A percentile compares a stretch with the other conserved stretches of the same genome.
These are phyloP conservation scores for Gymnogyps californianus DNA, from an alignment of 2,113 vertebrate species.

Conservation along the genomic window DNA sequence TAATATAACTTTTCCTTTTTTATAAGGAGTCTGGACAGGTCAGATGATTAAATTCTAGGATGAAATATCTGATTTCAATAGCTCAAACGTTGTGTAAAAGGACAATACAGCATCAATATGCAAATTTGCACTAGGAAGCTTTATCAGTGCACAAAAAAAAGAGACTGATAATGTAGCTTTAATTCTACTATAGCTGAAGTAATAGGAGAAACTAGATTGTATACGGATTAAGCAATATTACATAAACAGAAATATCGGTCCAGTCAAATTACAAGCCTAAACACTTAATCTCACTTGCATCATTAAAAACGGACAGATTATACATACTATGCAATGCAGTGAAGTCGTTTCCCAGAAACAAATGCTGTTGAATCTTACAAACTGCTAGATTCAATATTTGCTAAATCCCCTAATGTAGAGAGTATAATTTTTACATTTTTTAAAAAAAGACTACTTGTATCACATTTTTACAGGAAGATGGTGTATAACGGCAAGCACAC, in stretches of 20 bases:
- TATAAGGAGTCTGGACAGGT: not conserved
- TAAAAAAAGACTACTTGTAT: not conserved
- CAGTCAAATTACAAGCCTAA: not conserved
- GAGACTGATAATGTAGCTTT: not conserved
- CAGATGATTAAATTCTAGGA: not conserved
- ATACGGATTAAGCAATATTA: not conserved
- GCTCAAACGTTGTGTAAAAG: not conserved
- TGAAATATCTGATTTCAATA: not conserved
- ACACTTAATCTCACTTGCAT: not conserved
- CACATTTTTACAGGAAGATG: not conserved
- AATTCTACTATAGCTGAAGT: not conserved
- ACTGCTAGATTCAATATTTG: not conserved
- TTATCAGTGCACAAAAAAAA: not conserved
- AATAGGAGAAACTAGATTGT: not conserved
- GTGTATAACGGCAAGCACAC: not conserved
- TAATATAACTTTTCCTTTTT: not conserved
- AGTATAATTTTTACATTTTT: not conserved
- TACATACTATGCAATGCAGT: not conserved
- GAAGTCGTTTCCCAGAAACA: not conserved
- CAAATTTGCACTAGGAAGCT: not conserved
- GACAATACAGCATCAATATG: not conserved
- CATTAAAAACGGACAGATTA: not conserved
- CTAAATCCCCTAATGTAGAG: not conserved
- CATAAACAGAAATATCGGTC: not conserved
- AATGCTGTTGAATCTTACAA: not conserved